Percentiles rank a stretch among this genome's conserved stretches.
Conservation (phyloP, 2,113 vertebrate genomes). For the Pelusios castaneus region DNA sequence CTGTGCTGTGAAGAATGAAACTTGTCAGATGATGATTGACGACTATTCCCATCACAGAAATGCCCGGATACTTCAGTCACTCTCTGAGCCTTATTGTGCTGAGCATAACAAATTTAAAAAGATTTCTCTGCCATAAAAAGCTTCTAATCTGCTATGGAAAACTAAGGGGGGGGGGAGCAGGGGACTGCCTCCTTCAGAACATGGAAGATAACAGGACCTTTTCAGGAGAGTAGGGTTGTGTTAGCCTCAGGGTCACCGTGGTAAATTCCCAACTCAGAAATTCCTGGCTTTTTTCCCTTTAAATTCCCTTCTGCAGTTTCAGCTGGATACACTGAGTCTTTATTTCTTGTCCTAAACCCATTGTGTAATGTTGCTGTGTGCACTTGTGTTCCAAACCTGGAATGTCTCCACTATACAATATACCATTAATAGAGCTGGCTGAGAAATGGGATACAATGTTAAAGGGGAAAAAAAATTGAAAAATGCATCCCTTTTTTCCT, state of each 20-base stretch:
- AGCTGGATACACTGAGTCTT: neutral
- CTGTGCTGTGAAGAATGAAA: no score
- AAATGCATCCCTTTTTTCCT: neutral
- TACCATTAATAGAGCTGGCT: neutral
- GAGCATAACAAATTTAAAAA: constrained; percentile 50
- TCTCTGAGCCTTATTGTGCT: constrained; percentile 56
- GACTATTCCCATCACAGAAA: constrained; percentile 57
- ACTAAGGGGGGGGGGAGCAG: neutral
- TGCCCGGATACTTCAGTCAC: constrained; percentile 55
- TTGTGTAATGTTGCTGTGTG: neutral
- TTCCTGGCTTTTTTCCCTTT: neutral
- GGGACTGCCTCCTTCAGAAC: neutral
- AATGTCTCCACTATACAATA: neutral
- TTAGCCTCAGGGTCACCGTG: neutral
- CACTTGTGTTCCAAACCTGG: neutral
- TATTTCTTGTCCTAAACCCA: neutral
- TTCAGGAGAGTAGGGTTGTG: constrained; percentile 35
- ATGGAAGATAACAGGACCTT: constrained; percentile 29
- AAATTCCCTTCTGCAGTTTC: neutral
- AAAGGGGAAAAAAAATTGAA: neutral
- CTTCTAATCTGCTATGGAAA: constrained; percentile 3
- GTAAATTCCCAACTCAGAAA: neutral
- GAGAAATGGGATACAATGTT: neutral
- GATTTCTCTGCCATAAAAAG: constrained; percentile 52
- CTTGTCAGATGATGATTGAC: neutral